Percentiles rank a stretch among this genome's conserved stretches.
phyloP scores from a whole-genome alignment of 2,888 invertebrate genomes.

The Orchestes rusci region DNA sequence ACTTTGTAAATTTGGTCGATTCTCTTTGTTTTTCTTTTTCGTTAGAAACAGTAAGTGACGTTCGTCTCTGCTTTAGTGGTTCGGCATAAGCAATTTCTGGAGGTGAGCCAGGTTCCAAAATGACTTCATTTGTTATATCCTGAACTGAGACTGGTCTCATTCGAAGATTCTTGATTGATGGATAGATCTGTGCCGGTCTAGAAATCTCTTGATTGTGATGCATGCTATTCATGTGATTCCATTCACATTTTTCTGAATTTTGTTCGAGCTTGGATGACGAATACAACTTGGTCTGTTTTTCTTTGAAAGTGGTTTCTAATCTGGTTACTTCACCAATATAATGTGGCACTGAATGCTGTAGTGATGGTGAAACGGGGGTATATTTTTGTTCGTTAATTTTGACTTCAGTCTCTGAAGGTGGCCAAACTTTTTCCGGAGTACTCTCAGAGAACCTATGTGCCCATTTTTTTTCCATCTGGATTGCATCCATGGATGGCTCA shows the following conservation, averaged over 20 bases:
- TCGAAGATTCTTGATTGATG: conserved; percentile 31
- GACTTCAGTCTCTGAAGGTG: conserved; percentile 35
- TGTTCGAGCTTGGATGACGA: conserved; percentile 47
- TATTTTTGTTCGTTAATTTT: conserved; percentile 35
- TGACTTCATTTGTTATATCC: conserved; percentile 46
- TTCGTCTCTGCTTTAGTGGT: conserved; percentile 46
- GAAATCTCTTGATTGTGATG: conserved; percentile 29
- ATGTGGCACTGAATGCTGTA: conserved; percentile 37
- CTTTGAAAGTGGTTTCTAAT: conserved; percentile 36
- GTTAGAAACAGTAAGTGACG: conserved; percentile 51
- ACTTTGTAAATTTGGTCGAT: conserved; percentile 49
- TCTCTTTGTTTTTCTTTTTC: conserved; percentile 49
- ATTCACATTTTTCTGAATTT: too few relatives aligned
- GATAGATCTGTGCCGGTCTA: conserved; percentile 31
- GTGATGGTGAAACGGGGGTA: conserved; percentile 23
- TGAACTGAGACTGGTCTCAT: conserved; percentile 43
- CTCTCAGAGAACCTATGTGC: conserved; percentile 47
- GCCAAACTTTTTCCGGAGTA: conserved; percentile 46
- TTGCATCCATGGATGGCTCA: conserved; percentile 52
- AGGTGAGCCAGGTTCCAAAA: conserved; percentile 59
- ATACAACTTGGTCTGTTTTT: conserved; percentile 41
- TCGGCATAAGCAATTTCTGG: conserved; percentile 61
- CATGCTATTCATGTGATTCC: conserved; percentile 41
- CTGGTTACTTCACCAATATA: conserved; percentile 43
- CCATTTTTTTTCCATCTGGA: conserved; percentile 65